Percentiles rank a stretch among this genome's conserved stretches.
These are phyloP conservation scores for Euwallacea similis DNA, from an alignment of 1,140 invertebrate species.

Conservation along the genomic window DNA sequence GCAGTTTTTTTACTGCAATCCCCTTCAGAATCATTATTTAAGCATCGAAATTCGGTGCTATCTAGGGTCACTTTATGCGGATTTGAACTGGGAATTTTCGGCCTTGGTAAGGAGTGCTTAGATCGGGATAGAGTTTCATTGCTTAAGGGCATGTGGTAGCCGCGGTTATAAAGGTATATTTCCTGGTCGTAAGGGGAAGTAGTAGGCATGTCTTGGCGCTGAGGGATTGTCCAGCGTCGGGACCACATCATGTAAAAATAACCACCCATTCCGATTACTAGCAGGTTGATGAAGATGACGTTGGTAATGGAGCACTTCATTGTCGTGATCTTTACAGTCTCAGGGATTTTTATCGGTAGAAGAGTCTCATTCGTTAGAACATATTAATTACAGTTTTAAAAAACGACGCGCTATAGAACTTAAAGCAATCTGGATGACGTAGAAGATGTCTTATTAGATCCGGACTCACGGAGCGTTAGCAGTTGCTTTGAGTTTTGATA, in stretches of 20 bases:
- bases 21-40: conserved; percentile 53
- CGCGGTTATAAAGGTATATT: conserved; percentile 52
- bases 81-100: conserved; percentile 61
- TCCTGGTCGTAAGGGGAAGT: conserved; percentile 51
- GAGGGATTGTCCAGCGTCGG: conserved; percentile 67
- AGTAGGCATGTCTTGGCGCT: conserved; percentile 55
- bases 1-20: conserved; percentile 56
- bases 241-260: conserved; percentile 72
- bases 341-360: too few species aligned
- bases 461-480: too few species aligned
- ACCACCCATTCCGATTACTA: conserved; percentile 70
- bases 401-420: too few species aligned
- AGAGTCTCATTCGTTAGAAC: too few species aligned
- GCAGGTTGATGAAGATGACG: conserved; percentile 65
- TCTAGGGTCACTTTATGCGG: conserved; percentile 58
- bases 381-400: too few species aligned
- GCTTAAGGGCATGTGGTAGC: conserved; percentile 40
- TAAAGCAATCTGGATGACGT: too few species aligned
- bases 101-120: conserved; percentile 56
- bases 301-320: conserved; percentile 18
- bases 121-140: conserved; percentile 41
- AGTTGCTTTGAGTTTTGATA: too few species aligned
- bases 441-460: too few species aligned
- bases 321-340: too few species aligned
- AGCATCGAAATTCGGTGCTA: conserved; percentile 57